Conservation (phyloP, 2,113 vertebrate species). For the Halcyon senegalensis region DNA sequence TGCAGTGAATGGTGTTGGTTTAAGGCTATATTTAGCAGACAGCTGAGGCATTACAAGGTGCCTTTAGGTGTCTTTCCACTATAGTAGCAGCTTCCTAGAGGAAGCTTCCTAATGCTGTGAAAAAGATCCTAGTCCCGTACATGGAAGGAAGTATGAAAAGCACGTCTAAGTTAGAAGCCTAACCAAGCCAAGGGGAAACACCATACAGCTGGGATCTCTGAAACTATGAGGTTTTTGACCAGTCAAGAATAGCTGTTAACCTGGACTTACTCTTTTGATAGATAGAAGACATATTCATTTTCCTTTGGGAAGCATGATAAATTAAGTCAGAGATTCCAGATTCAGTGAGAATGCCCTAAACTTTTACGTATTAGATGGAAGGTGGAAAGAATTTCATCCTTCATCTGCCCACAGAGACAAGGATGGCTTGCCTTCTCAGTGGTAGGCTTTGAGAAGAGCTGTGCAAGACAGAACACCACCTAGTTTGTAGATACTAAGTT, state of each 20-base stretch:
- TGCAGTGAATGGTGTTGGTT: slow-evolving; percentile 5
- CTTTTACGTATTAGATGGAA: not conserved
- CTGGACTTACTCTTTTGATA: not conserved
- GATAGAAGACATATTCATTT: not conserved
- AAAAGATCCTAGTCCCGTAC: not conserved
- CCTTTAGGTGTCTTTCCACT: slow-evolving; percentile 8
- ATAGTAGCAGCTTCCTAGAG: not conserved
- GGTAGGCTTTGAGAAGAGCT: not conserved
- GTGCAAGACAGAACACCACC: not conserved
- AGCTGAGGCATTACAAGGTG: slow-evolving; percentile 13
- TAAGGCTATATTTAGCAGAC: slow-evolving; percentile 32
- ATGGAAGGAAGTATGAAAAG: not conserved
- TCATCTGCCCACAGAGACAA: not conserved
- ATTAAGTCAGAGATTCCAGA: not conserved
- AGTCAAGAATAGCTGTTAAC: not conserved
- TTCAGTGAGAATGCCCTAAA: not conserved
- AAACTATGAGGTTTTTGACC: not conserved
- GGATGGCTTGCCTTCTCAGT: not conserved
- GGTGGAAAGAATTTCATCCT: not conserved
- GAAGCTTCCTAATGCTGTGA: not conserved
- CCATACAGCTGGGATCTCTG: not conserved
- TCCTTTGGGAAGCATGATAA: not conserved
- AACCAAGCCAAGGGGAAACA: not conserved
- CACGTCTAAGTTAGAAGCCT: not conserved
- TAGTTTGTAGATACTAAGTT: not conserved